Base-by-base conservation (phyloP, 2,888 invertebrate genomes). In the Drosophila differens region DNA sequence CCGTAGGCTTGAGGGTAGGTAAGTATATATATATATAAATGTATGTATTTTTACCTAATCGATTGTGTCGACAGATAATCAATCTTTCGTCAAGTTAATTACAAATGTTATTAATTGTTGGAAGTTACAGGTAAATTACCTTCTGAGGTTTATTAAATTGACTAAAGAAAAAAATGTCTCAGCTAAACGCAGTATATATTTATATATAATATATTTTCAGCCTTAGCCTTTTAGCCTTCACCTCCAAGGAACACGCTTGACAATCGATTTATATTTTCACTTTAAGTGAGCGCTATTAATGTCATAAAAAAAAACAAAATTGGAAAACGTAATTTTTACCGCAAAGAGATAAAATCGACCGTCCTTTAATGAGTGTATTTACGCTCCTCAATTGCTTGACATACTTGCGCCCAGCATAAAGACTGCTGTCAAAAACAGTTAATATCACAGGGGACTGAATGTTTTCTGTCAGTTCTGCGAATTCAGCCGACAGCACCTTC, bases 341-440 rank as follows among this genome's bases (percentile, higher is more conserved):
- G 39, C 14, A 5, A 55, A 55, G 30, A 35, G 3, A 19, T 33
- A 19, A 12, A 3, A 52, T 3, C 10, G 16, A 9, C 60, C 52
- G 30, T 5, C 12, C 16, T 10, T 49, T 19, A 32, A 44, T 22
- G 33, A 12, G 33, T 2, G 4, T 22, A 39, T 39, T 39, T 32
- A 16, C 19, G 54, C 28, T 41, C 4, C 30, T 12, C n/a, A 35
- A 14, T 28, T 60, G 52, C 16, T 52, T 16, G 25, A 35, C 14
- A 32, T 22, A 16, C 16, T 35, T 35, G 35, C 2, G 37, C 22
- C 16, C 5, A 30, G n/a, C n/a, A 61, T 39, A 39, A 22, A 3
- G 32, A 22, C 2, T 32, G 4, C 22, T 55, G 62, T 33, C 62
- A 62, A 14, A 61, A 55, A 55, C 55, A 32, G 55, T 32, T 0